These are phyloP conservation scores for Cephus cinctus DNA, from an alignment of 1,140 invertebrate genomes.

Conservation along the genomic window DNA sequence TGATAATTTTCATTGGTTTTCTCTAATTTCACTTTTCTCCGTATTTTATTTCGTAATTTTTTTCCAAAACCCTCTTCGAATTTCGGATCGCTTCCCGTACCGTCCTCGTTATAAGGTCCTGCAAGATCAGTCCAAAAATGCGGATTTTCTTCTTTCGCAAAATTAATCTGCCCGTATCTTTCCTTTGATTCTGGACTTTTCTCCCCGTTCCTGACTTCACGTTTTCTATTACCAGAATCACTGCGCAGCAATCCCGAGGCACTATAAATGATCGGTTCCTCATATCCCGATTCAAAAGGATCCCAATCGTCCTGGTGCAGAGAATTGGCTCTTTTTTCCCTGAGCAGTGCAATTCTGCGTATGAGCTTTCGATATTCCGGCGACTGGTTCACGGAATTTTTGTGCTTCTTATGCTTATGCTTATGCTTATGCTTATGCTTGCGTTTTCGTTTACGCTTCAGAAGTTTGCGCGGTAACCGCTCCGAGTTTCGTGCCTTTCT, in stretches of 20 bases:
- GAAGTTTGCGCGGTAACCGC: neutral
- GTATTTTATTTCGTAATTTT: too few species aligned
- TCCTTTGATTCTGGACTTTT: neutral
- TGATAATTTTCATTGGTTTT: too few species aligned
- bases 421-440: slow-evolving; percentile 1
- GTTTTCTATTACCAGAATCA: neutral
- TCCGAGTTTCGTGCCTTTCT: neutral
- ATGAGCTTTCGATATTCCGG: slow-evolving; percentile 5
- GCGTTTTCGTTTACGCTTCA: neutral
- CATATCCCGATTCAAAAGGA: slow-evolving; percentile 19
- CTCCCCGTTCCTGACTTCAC: neutral
- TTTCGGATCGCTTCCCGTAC: too few species aligned
- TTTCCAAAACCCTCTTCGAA: too few species aligned
- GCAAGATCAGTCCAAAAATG: too few species aligned
- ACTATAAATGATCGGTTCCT: slow-evolving; percentile 21
- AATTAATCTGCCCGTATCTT: too few species aligned
- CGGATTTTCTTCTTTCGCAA: too few species aligned
- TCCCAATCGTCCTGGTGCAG: slow-evolving; percentile 11
- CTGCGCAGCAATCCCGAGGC: neutral
- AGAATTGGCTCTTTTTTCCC: slow-evolving; percentile 20
- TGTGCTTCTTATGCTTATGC: slow-evolving; percentile 8
- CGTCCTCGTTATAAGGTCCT: too few species aligned
- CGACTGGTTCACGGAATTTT: neutral
- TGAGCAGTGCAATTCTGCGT: neutral
- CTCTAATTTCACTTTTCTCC: too few species aligned